Evolutionary conservation across 1,140 invertebrate genomes (phyloP), one percentile per base, ranked within the genome.

Genomic region (Zaprionus ghesquierei): DNA sequence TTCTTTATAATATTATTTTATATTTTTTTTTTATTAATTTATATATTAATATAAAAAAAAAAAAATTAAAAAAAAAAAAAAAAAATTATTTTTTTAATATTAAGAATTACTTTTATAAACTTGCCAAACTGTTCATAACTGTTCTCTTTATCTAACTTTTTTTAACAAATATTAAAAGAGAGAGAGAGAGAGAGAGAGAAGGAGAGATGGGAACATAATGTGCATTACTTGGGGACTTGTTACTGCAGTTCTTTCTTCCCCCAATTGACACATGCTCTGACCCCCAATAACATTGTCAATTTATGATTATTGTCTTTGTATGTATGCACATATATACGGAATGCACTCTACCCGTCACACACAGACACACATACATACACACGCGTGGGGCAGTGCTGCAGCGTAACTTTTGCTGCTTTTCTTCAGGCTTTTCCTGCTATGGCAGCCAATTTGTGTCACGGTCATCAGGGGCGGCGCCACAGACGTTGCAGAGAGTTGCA

Each of bases 251-350:
- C n/a, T n/a, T n/a, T n/a, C n/a, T n/a, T 49, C 65, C 18, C 46
- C 35, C 35, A 46, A 76, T 50, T 76, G 65, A 31, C 61, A 79
- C 60, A 60, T 79, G 71, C 64, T 60, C 22, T 33, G 38, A 59
- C 56, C 33, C 22, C 33, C 50, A 20, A 33, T 29, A 53, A 29
- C 49, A 29, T 58, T 63, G 55, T 75, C 64, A 78, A 75, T 82
- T 81, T 82, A 81, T 70, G 79, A 75, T 82, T 79, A 82, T 81
- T 81, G 65, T 81, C 75, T 66, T 82, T 81, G 79, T 44, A 27
- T 22, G 33, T 33, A 38, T n/a, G n/a, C n/a, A n/a, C n/a, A 46
- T 54, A 73, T 44, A 27, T 69, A 33, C 20, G 6, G 2, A 15
- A 15, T 41, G 35, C 35, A 41, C 35, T 41, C n/a, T 41, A n/a